Evolutionary conservation across 2,888 invertebrate species (phyloP).

Genomic region (Physocephala rufipes): DNA sequence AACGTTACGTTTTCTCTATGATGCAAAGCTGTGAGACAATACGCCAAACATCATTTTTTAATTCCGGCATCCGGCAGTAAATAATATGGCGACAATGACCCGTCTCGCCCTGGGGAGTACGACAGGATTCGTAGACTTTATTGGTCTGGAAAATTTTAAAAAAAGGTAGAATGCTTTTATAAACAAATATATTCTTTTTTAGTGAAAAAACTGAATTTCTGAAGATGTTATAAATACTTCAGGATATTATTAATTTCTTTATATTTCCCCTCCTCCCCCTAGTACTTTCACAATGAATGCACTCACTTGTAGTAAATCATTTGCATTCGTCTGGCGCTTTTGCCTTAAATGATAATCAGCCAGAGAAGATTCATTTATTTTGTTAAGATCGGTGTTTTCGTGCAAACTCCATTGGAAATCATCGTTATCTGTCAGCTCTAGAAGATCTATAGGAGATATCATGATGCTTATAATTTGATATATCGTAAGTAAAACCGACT

Average conservation of each 20-base stretch:
- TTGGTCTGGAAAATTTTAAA: slow-evolving; percentile 69
- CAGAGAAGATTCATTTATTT: slow-evolving; percentile 42
- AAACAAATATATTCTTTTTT: too few relatives aligned
- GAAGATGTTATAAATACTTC: too few relatives aligned
- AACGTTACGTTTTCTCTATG: slow-evolving; percentile 71
- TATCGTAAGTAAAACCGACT: neutral
- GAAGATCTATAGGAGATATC: slow-evolving; percentile 51
- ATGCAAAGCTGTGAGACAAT: slow-evolving; percentile 77
- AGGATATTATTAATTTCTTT: too few relatives aligned
- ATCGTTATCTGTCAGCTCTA: slow-evolving; percentile 55
- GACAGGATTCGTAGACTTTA: slow-evolving; percentile 70
- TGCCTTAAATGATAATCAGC: slow-evolving; percentile 50
- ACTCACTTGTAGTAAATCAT: slow-evolving; percentile 49
- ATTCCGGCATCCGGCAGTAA: slow-evolving; percentile 71
- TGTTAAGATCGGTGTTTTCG: slow-evolving; percentile 48
- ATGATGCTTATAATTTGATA: neutral
- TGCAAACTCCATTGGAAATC: slow-evolving; percentile 55
- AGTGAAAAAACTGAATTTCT: too few relatives aligned
- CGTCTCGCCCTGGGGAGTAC: slow-evolving; percentile 69
- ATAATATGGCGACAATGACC: slow-evolving; percentile 75
- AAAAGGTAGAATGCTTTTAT: too few relatives aligned
- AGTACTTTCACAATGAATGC: neutral
- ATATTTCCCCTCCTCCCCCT: too few relatives aligned
- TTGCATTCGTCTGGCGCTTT: slow-evolving; percentile 50
- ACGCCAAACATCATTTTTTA: slow-evolving; percentile 70